Base-by-base conservation (phyloP, 2,797 vertebrate species). In the Hippoglossus hippoglossus region DNA sequence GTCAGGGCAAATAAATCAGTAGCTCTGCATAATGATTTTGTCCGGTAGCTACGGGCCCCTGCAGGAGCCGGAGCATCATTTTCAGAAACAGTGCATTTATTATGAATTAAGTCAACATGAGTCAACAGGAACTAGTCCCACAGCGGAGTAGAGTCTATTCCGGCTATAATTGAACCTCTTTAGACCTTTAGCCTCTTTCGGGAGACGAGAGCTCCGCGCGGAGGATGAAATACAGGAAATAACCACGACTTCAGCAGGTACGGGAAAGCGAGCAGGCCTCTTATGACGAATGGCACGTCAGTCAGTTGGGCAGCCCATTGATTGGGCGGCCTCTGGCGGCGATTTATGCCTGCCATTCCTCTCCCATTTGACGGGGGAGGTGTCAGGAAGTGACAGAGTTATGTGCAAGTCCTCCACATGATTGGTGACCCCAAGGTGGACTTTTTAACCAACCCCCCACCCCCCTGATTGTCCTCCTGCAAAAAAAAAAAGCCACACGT, bases 341-440 rank as follows among this genome's bases (percentile, higher is more conserved):
- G 79, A 94, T 94, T 93, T 92, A 95, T 90, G 85, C 63, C 67
- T 19, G 75, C 88, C 83, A 92, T 94, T 90, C 87, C 80, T 94
- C 93, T 93, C 81, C 86, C 77, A 85, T 91, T 85, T 92, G 88
- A 92, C 91, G 88, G 88, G 88, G 81, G 81, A 79, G 84, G 84
- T 87, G 92, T 93, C 91, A 90, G 81, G 75, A 84, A 81, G 81
- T 92, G 91, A 92, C 92, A 92, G 91, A 91, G 84, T 91, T 93
- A 91, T 89, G 86, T 73, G 83, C 87, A 86, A 79, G 84, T 86
- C 86, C 81, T 90, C 87, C 75, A 72, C 67, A 84, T 93, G 91
- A 94, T 94, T 93, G 88, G 90, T 90, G 78, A 89, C 83, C 91
- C 80, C 60, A 66, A 81, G 84, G 79, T 85, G 85, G 87, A 75